Evolutionary conservation across 1,140 invertebrate genomes (phyloP).

Genomic region (Lineus longissimus): DNA sequence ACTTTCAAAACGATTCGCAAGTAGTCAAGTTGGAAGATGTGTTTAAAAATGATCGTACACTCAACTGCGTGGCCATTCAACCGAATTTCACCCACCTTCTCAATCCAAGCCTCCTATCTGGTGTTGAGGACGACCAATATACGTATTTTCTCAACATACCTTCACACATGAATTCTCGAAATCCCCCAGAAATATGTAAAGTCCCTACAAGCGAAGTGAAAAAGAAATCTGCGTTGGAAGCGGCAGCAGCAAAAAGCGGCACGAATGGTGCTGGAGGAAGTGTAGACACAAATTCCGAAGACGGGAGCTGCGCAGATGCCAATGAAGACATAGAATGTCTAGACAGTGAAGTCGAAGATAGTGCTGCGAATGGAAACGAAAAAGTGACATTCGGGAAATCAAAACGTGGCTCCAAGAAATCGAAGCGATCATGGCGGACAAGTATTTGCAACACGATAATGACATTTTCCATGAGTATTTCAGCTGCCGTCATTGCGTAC

Average conservation of each 20-base stretch:
- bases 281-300: slow-evolving; percentile 1
- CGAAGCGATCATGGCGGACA: not conserved
- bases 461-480: slow-evolving; percentile 4
- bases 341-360: not conserved
- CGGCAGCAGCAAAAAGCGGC: too few species aligned
- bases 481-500: not conserved
- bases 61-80: not conserved
- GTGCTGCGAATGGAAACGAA: not conserved
- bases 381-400: slow-evolving; percentile 5
- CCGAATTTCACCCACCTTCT: slow-evolving; percentile 4
- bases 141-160: slow-evolving; percentile 8
- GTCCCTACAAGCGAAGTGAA: slow-evolving; percentile 3
- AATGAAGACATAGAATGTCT: not conserved
- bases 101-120: not conserved
- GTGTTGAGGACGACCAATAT: slow-evolving; percentile 8
- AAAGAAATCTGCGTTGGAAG: not conserved
- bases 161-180: slow-evolving; percentile 1
- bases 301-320: not conserved
- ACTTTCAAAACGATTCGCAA: slow-evolving; percentile 7
- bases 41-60: slow-evolving; percentile 1
- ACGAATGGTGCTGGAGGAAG: too few species aligned
- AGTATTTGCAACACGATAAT: slow-evolving; percentile 1
- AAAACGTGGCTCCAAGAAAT: not conserved
- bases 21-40: slow-evolving; percentile 3
- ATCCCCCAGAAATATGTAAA: slow-evolving; percentile 7